Conservation (phyloP, 2,113 vertebrate species). For the Terrapene triunguis region DNA sequence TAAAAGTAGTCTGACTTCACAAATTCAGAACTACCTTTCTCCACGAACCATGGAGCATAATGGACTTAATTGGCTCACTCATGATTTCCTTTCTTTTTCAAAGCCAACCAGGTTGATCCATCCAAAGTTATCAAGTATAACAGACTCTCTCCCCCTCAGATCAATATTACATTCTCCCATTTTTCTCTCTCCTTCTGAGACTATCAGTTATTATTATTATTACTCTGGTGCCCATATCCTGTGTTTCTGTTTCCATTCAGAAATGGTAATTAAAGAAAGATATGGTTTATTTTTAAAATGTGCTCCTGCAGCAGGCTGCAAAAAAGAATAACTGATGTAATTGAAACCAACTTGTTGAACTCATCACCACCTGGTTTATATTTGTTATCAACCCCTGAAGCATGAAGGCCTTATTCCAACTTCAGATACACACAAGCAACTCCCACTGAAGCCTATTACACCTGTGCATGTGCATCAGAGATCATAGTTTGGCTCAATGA, state of each 20-base stretch:
- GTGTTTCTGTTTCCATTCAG: slow-evolving; percentile 50
- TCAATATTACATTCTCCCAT: background rate
- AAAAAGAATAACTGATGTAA: slow-evolving; percentile 8
- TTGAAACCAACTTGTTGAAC: background rate
- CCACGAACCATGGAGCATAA: background rate
- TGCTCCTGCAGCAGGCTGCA: slow-evolving; percentile 8
- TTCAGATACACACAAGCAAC: background rate
- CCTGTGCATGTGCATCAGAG: background rate
- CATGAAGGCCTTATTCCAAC: accelerated
- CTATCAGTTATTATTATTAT: background rate
- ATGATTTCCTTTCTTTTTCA: slow-evolving; percentile 33
- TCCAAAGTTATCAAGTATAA: slow-evolving; percentile 30
- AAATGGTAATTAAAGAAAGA: slow-evolving; percentile 51
- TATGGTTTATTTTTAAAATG: slow-evolving; percentile 64
- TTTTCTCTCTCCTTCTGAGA: slow-evolving; percentile 26
- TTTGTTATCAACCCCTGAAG: background rate
- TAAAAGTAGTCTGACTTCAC: background rate
- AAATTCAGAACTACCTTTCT: slow-evolving; percentile 6
- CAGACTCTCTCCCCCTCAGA: background rate
- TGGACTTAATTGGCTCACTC: background rate
- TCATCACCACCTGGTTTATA: background rate
- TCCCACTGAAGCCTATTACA: background rate
- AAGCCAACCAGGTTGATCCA: slow-evolving; percentile 25
- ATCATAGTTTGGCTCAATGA: background rate
- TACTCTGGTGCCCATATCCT: slow-evolving; percentile 39